Evolutionary conservation across 2,888 invertebrate species (phyloP).

Genomic region (Anoplius nigerrimus): DNA sequence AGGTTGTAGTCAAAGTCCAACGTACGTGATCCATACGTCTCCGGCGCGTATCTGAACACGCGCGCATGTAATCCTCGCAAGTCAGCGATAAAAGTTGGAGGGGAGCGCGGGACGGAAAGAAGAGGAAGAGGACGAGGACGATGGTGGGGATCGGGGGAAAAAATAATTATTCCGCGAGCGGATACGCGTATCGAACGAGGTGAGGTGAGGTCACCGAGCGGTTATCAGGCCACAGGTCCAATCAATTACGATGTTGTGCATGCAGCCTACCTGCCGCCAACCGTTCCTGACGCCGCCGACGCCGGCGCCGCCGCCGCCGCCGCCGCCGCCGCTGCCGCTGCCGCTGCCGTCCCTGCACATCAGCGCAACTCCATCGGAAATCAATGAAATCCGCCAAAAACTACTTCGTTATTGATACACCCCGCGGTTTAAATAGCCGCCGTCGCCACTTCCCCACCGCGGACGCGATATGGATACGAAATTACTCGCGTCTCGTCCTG

Average conservation of each 20-base stretch:
- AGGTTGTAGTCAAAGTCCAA: no score
- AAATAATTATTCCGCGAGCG: conserved; percentile 56
- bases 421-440: conserved; percentile 66
- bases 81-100: not conserved
- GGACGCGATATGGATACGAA: conserved; percentile 1
- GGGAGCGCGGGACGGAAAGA: not conserved
- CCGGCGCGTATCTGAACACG: no score
- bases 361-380: conserved; percentile 68
- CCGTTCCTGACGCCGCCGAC: no score
- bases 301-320: no score
- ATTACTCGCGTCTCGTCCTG: not conserved
- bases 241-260: conserved; percentile 69
- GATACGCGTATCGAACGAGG: conserved; percentile 52
- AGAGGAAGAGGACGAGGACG: conserved; percentile 24
- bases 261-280: conserved; percentile 50
- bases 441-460: conserved; percentile 28
- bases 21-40: no score
- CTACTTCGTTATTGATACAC: conserved; percentile 69
- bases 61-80: conserved; percentile 1
- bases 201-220: conserved; percentile 56
- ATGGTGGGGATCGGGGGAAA: conserved; percentile 28
- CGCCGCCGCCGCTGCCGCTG: conserved; percentile 3
- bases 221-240: conserved; percentile 69
- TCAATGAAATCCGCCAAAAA: conserved; percentile 70
- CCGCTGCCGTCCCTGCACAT: conserved; percentile 51